phyloP scores from a whole-genome alignment of 2,888 invertebrate species.

The Chironomus tentans region DNA sequence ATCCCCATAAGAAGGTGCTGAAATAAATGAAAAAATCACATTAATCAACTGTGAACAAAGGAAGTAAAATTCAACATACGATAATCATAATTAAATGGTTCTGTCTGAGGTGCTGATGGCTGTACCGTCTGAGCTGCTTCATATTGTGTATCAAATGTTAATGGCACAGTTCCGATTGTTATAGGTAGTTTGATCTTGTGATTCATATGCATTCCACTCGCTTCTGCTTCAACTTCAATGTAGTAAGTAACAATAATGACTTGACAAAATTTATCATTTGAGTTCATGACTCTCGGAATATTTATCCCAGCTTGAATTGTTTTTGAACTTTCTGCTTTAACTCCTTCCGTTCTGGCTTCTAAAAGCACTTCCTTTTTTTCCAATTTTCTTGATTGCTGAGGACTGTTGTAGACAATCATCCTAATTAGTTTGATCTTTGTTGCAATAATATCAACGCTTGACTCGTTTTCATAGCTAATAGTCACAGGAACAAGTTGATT shows the following conservation, averaged over 20 bases:
- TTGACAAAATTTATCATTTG: not conserved
- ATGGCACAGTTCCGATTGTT: not conserved
- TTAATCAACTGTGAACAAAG: no score
- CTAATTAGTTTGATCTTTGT: not conserved
- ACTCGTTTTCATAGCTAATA: not conserved
- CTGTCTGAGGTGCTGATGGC: no score
- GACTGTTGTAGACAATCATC: not conserved
- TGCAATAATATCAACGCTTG: not conserved
- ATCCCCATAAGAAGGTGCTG: no score
- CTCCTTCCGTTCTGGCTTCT: not conserved
- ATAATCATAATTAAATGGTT: no score
- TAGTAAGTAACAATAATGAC: not conserved
- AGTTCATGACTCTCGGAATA: not conserved
- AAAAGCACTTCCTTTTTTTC: not conserved
- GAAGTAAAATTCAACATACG: no score
- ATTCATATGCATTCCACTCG: not conserved
- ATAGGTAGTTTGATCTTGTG: not conserved
- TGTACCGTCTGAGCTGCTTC: no score
- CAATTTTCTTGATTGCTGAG: not conserved
- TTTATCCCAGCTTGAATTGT: no score
- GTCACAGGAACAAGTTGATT: slow-evolving; percentile 17
- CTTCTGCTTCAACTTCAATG: not conserved
- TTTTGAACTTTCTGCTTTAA: no score
- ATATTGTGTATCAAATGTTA: no score
- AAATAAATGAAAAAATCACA: no score